Conservation (phyloP, 2,797 vertebrate genomes). For the Phylloscopus collybita region DNA sequence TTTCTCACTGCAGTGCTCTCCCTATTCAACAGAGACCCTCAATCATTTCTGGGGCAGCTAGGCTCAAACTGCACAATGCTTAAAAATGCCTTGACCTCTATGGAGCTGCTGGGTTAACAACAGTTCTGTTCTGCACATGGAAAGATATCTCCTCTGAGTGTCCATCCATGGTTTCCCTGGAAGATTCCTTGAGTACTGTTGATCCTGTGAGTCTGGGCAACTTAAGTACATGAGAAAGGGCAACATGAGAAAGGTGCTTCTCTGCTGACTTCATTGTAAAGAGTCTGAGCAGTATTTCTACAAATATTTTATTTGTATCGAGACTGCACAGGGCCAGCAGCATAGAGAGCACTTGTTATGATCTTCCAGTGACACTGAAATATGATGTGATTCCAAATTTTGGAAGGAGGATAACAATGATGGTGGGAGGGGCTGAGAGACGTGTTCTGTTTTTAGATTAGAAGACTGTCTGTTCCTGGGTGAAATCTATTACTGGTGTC, state of each 20-base stretch:
- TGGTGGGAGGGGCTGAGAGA: background rate
- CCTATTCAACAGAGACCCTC: background rate
- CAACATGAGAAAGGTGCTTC: background rate
- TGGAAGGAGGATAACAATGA: background rate
- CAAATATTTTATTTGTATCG: background rate
- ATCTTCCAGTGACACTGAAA: background rate
- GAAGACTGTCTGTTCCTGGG: background rate
- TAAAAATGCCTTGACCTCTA: background rate
- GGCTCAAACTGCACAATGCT: background rate
- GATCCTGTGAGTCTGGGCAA: background rate
- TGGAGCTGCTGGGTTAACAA: background rate
- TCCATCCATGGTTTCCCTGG: background rate
- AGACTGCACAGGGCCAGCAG: background rate
- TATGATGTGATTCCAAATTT: background rate
- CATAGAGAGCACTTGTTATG: background rate
- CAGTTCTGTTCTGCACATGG: background rate
- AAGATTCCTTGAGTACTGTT: background rate
- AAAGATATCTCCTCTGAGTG: background rate
- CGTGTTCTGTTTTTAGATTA: background rate
- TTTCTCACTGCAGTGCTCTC: slow-evolving; percentile 9
- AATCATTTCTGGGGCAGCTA: background rate
- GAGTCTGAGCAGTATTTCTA: background rate
- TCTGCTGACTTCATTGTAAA: background rate
- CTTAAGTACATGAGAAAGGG: background rate
- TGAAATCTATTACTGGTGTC: background rate